These are phyloP conservation scores for Daboia siamensis DNA, from an alignment of 2,113 vertebrate species.

Conservation along the genomic window DNA sequence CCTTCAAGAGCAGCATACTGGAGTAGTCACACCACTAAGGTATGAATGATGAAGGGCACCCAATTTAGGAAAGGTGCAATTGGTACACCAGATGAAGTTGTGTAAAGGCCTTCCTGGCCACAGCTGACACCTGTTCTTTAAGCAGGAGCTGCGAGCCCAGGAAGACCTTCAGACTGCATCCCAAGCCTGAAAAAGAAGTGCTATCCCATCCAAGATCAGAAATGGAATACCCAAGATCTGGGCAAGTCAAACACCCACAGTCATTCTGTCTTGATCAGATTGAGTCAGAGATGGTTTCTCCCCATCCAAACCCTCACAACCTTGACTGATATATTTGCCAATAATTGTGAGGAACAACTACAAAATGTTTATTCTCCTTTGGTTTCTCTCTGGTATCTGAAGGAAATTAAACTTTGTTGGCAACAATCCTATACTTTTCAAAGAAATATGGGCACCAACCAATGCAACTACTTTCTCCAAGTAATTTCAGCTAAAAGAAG, in stretches of 20 bases:
- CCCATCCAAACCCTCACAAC: neutral
- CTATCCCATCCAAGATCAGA: neutral
- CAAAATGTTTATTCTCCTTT: neutral
- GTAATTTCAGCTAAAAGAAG: neutral
- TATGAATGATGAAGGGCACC: neutral
- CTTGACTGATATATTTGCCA: neutral
- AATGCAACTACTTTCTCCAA: neutral
- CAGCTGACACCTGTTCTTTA: neutral
- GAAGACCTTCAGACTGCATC: neutral
- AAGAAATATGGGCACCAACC: neutral
- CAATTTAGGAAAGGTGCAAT: neutral
- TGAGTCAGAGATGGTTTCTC: neutral
- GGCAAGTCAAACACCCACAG: neutral
- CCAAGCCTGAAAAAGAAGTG: neutral
- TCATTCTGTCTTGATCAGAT: neutral
- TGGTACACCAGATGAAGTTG: neutral
- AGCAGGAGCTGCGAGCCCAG: neutral
- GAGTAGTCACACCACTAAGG: neutral
- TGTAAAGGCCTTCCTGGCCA: neutral
- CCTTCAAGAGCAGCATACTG: neutral
- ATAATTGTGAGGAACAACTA: neutral
- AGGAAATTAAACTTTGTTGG: neutral
- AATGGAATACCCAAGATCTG: neutral
- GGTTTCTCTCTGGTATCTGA: neutral
- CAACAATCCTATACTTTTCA: neutral